Conservation (phyloP, 2,113 vertebrate species). For the Melanerpes formicivorus region DNA sequence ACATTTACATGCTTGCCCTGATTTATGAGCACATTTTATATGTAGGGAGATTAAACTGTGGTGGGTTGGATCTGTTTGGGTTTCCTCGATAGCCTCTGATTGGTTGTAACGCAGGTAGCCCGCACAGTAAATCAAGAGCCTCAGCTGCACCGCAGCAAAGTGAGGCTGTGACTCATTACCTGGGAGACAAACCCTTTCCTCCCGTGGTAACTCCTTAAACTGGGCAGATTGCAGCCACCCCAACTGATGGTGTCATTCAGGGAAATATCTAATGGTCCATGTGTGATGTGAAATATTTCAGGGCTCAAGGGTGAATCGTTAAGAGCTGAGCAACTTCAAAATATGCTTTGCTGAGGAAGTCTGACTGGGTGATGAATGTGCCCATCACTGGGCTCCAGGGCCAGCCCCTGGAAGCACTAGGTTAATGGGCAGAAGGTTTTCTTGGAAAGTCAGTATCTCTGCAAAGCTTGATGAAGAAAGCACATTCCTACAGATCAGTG, state of each 20-base stretch:
- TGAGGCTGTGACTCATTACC: slow-evolving; percentile 44
- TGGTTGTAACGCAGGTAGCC: slow-evolving; percentile 21
- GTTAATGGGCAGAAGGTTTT: background rate
- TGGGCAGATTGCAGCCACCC: background rate
- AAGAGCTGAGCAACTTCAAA: background rate
- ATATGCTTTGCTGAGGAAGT: background rate
- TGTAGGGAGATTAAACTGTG: slow-evolving; percentile 39
- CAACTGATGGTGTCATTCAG: slow-evolving; percentile 6
- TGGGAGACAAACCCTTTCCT: background rate
- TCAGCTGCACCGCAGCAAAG: background rate
- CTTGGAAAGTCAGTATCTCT: background rate
- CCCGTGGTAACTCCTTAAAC: background rate
- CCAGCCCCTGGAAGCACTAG: background rate
- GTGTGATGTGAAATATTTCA: slow-evolving; percentile 12
- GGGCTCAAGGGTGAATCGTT: background rate
- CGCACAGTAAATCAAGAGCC: slow-evolving; percentile 38
- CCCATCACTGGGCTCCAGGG: background rate
- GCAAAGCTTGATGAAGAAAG: background rate
- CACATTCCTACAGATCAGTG: background rate
- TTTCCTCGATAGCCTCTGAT: slow-evolving; percentile 28
- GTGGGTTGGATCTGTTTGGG: slow-evolving; percentile 19
- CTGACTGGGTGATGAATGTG: background rate
- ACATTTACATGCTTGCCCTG: background rate
- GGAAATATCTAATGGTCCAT: background rate
- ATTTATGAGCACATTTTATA: slow-evolving; percentile 53